Conservation (phyloP, 1,140 invertebrate species). For the Batillaria attramentaria region DNA sequence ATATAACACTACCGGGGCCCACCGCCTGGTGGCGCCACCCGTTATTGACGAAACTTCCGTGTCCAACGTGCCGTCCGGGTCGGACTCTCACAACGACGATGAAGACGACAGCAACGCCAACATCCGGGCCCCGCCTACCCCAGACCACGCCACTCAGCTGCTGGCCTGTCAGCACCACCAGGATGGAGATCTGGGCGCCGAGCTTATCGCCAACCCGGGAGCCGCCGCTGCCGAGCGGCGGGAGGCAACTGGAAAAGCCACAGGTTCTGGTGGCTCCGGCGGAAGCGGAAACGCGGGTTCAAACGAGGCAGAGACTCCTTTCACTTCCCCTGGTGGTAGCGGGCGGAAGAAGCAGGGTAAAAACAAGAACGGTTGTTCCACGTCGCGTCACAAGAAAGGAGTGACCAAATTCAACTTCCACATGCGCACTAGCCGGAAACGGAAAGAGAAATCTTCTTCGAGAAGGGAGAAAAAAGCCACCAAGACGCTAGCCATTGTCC, state of each 20-base stretch:
- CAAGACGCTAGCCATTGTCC: slow-evolving; percentile 97
- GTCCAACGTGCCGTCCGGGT: slow-evolving; percentile 35
- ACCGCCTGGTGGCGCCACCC: slow-evolving; percentile 30
- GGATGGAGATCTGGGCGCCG: slow-evolving; percentile 84
- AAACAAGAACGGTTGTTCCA: slow-evolving; percentile 18
- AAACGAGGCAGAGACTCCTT: slow-evolving; percentile 52
- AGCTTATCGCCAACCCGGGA: slow-evolving; percentile 60
- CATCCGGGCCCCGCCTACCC: slow-evolving; percentile 7
- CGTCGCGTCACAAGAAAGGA: slow-evolving; percentile 54
- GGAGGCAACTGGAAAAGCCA: slow-evolving; percentile 30
- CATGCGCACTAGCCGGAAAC: slow-evolving; percentile 65
- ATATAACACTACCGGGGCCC: slow-evolving; percentile 71
- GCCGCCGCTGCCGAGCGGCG: slow-evolving; percentile 46
- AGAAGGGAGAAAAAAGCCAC: slow-evolving; percentile 99
- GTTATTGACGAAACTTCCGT: slow-evolving; percentile 78
- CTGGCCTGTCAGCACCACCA: slow-evolving; percentile 75
- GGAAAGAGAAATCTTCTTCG: slow-evolving; percentile 85
- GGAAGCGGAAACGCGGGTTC: slow-evolving; percentile 47
- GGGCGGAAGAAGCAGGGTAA: slow-evolving; percentile 27
- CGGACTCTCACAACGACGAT: slow-evolving; percentile 77
- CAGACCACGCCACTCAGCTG: slow-evolving; percentile 31
- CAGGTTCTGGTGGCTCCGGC: slow-evolving; percentile 31
- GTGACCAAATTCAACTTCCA: slow-evolving; percentile 82
- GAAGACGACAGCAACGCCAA: slow-evolving; percentile 77
- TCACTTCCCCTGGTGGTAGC: slow-evolving; percentile 40